Conservation (phyloP, 2,113 vertebrate species). For the Romanogobio albipinnatus region DNA sequence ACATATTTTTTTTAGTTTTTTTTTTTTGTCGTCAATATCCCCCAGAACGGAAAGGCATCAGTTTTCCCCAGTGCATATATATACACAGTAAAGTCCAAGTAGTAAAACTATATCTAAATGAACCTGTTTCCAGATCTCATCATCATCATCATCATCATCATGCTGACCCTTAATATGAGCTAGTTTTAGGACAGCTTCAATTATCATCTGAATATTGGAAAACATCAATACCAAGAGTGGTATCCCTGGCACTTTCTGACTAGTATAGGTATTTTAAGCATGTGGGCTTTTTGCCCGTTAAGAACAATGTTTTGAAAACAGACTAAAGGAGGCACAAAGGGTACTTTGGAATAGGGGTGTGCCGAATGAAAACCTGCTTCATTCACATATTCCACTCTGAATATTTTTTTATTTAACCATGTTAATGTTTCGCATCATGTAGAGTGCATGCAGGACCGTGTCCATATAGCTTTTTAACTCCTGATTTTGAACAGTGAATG, state of each 20-base stretch:
- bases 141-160: constrained; percentile 34
- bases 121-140: constrained; percentile 67
- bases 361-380: constrained; percentile 49
- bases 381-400: constrained; percentile 3
- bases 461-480: not conserved
- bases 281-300: constrained; percentile 64
- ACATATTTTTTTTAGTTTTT: not conserved
- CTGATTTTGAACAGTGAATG: not conserved
- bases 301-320: constrained; percentile 73
- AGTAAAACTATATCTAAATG: constrained; percentile 75
- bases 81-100: constrained; percentile 46
- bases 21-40: constrained; percentile 18
- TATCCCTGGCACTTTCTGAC: constrained; percentile 67
- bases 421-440: constrained; percentile 17
- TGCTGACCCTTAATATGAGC: constrained; percentile 49
- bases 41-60: constrained; percentile 48
- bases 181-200: constrained; percentile 47
- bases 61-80: constrained; percentile 49
- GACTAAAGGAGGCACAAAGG: constrained; percentile 82
- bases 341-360: constrained; percentile 76
- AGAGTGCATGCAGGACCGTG: not conserved
- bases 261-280: constrained; percentile 52
- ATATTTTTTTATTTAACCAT: not conserved
- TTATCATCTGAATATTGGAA: constrained; percentile 44
- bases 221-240: constrained; percentile 53